phyloP scores from a whole-genome alignment of 2,797 vertebrate genomes.

The Myotis planiceps region DNA sequence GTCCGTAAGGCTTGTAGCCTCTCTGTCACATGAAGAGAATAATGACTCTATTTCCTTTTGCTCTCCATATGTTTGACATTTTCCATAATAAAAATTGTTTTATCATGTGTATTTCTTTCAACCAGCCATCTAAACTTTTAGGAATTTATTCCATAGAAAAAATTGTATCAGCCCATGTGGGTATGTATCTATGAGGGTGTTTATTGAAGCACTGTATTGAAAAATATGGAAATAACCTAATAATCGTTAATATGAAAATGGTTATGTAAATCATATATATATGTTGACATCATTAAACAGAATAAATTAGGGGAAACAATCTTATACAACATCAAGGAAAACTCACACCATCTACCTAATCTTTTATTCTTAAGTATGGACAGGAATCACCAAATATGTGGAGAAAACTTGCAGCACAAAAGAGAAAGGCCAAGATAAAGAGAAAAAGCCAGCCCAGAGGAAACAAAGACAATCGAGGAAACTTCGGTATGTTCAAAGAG shows the following conservation, averaged over 20 bases:
- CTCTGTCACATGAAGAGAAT: background rate
- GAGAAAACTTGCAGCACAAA: background rate
- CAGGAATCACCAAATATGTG: background rate
- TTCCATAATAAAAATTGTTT: background rate
- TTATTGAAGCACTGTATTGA: background rate
- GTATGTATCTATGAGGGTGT: background rate
- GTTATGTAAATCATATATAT: background rate
- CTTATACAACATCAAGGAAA: background rate
- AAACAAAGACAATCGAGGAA: background rate
- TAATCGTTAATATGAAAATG: background rate
- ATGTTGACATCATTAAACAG: background rate
- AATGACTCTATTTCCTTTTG: background rate
- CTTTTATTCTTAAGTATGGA: background rate
- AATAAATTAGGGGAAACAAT: background rate
- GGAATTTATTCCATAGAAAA: background rate
- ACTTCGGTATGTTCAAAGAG: background rate
- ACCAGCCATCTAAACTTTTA: background rate
- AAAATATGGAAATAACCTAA: constrained; percentile 8
- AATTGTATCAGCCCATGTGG: background rate
- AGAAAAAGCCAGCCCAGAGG: background rate
- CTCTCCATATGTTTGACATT: background rate
- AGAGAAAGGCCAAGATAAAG: background rate
- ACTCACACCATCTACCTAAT: background rate
- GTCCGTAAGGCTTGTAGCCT: background rate
- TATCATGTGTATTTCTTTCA: background rate